These are phyloP conservation scores for Drosophila arawakana DNA, from an alignment of 1,140 invertebrate genomes.

Conservation along the genomic window DNA sequence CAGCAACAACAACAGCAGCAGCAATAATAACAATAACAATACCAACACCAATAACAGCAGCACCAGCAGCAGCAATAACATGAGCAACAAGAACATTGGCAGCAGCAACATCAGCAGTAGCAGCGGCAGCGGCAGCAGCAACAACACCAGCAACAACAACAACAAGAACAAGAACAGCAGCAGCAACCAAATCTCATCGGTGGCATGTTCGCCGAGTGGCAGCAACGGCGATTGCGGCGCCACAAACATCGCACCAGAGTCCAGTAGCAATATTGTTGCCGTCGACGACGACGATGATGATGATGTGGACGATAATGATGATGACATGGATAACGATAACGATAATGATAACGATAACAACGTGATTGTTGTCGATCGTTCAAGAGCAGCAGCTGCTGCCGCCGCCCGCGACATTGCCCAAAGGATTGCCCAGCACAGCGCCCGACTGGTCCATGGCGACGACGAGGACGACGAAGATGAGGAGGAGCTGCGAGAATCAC, in stretches of 20 bases:
- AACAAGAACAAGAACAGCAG: conserved; percentile 39
- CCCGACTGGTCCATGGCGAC: conserved; percentile 40
- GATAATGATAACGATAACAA: conserved; percentile 44
- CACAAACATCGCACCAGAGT: conserved; percentile 12
- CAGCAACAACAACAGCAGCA: conserved; percentile 42
- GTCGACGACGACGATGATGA: conserved; percentile 52
- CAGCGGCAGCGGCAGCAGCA: conserved; percentile 33
- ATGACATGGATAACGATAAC: conserved; percentile 46
- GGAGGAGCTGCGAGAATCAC: conserved; percentile 42
- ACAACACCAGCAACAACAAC: conserved; percentile 37
- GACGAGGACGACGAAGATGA: conserved; percentile 58
- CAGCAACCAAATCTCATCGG: conserved; percentile 29
- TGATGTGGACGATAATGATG: conserved; percentile 51
- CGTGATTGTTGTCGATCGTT: conserved; percentile 48
- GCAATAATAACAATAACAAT: conserved; percentile 30
- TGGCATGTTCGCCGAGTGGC: conserved; percentile 41
- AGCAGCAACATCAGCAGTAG: conserved; percentile 21
- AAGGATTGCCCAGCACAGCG: conserved; percentile 54
- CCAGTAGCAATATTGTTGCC: conserved; percentile 41
- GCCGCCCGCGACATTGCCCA: conserved; percentile 58
- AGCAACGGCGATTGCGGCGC: conserved; percentile 53
- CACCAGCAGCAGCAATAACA: conserved; percentile 21
- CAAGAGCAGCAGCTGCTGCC: conserved; percentile 31
- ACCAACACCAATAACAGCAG: conserved; percentile 38
- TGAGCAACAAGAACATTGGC: conserved; percentile 43